These are phyloP conservation scores for Euborellia annulipes DNA, from an alignment of 1,140 invertebrate genomes.

Conservation along the genomic window DNA sequence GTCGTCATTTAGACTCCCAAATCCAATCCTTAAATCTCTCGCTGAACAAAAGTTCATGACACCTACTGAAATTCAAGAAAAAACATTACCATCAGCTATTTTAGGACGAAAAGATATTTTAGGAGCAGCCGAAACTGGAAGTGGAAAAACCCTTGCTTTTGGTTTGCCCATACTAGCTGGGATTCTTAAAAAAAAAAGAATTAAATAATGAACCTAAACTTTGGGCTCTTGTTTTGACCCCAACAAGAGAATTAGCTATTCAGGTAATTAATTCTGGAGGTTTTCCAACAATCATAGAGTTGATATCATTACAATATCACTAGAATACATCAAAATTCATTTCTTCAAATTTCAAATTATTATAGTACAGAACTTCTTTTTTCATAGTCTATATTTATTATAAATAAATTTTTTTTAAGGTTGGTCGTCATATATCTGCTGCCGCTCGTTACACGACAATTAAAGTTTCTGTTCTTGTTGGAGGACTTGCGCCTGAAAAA, in stretches of 20 bases:
- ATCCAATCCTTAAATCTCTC: slow-evolving; percentile 54
- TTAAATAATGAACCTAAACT: slow-evolving; percentile 22
- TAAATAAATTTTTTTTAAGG: too few relatives aligned
- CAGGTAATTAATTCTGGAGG: too few relatives aligned
- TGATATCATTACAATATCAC: too few relatives aligned
- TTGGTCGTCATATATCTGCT: slow-evolving; percentile 45
- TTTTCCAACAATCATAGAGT: too few relatives aligned
- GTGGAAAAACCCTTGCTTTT: slow-evolving; percentile 95
- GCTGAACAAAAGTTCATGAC: slow-evolving; percentile 54
- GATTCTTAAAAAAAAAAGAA: slow-evolving; percentile 45
- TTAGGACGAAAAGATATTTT: slow-evolving; percentile 73
- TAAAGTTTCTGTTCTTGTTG: slow-evolving; percentile 63
- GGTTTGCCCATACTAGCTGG: slow-evolving; percentile 79
- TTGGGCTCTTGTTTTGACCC: slow-evolving; percentile 77
- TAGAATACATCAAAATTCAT: too few relatives aligned
- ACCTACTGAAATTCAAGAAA: slow-evolving; percentile 62
- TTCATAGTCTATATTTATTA: too few relatives aligned
- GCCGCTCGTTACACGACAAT: slow-evolving; percentile 68
- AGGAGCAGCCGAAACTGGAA: slow-evolving; percentile 93
- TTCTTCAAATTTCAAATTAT: too few relatives aligned
- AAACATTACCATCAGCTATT: slow-evolving; percentile 70
- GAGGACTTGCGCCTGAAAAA: slow-evolving; percentile 79
- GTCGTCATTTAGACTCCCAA: slow-evolving; percentile 50
- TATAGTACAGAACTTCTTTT: too few relatives aligned
- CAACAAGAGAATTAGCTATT: slow-evolving; percentile 88